Evolutionary conservation across 1,140 invertebrate genomes (phyloP), one percentile per base, ranked within the genome.

Genomic region (Dryas iulia): DNA sequence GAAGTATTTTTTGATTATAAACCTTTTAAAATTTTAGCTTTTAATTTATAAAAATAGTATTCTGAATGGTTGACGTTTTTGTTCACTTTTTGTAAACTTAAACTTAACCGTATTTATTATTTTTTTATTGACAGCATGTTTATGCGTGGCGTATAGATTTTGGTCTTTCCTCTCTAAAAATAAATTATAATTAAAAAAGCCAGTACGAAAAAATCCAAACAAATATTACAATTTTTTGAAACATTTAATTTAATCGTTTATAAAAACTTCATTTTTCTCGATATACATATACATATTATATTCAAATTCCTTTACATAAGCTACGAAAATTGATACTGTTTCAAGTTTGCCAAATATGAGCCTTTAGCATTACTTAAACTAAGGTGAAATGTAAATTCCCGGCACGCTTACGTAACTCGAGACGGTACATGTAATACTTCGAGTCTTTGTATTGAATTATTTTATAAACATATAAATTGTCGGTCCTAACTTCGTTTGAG

Each of bases 401-500:
- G 35, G 35, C n/a, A 39, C 35, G 35, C 35, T 39, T 39, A 39
- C 35, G n/a, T 39, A 39, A 39, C n/a, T 39, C n/a, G 35, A 39
- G n/a, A 12, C n/a, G n/a, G 12, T 14, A 18, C 35, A 6, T 39
- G n/a, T 14, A 39, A 18, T 18, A 39, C 14, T 39, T 12, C 2
- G n/a, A 39, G 14, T 39, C 14, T 39, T 14, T n/a, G 35, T 7
- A 7, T 39, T 1, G 14, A 18, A 14, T 1, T 39, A 39, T 39
- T 14, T 7, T 18, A n/a, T 14, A 39, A 12, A 14, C 14, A 39
- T 39, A 14, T 39, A 18, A 6, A 39, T 39, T 14, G 26, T 28
- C n/a, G n/a, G n/a, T n/a, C n/a, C n/a, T n/a, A n/a, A n/a, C n/a
- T n/a, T n/a, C n/a, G n/a, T n/a, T n/a, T n/a, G n/a, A n/a, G n/a